Percentiles rank a stretch among this genome's conserved stretches.
phyloP scores from a whole-genome alignment of 2,888 invertebrate species.

The Acleris laterana region DNA sequence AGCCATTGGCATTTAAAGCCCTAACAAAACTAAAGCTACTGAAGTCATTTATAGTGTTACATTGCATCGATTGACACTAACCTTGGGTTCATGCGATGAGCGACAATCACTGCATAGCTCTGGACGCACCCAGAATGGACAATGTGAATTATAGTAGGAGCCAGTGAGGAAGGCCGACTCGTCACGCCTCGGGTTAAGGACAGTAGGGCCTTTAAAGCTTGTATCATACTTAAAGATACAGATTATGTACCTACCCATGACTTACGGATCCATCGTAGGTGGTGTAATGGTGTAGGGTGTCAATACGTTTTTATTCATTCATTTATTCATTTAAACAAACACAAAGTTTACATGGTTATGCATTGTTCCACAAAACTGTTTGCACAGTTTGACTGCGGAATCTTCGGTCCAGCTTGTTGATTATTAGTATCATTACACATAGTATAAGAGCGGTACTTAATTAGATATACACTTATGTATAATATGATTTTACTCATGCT shows the following conservation, averaged over 20 bases:
- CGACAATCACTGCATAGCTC: constrained; percentile 82
- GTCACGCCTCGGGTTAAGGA: constrained; percentile 83
- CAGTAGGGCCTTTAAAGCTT: constrained; percentile 55
- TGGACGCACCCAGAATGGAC: constrained; percentile 77
- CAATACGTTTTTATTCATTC: no score
- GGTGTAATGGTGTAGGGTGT: no score
- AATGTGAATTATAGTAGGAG: constrained; percentile 74
- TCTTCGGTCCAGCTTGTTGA: no score
- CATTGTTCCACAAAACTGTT: no score
- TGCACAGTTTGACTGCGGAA: no score
- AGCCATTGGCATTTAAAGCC: neutral
- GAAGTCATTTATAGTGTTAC: constrained; percentile 38
- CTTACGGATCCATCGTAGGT: no score
- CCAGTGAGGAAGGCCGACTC: constrained; percentile 76
- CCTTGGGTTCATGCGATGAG: constrained; percentile 72
- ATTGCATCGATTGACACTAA: constrained; percentile 48
- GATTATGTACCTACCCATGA: neutral
- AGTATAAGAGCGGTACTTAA: no score
- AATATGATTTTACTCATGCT: no score
- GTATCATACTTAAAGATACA: constrained; percentile 39
- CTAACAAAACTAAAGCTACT: neutral
- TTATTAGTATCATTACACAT: no score
- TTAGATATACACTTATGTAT: no score
- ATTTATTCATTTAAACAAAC: no score
- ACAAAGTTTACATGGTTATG: no score